phyloP scores from a whole-genome alignment of 2,113 vertebrate genomes.

The Synchiropus splendidus region DNA sequence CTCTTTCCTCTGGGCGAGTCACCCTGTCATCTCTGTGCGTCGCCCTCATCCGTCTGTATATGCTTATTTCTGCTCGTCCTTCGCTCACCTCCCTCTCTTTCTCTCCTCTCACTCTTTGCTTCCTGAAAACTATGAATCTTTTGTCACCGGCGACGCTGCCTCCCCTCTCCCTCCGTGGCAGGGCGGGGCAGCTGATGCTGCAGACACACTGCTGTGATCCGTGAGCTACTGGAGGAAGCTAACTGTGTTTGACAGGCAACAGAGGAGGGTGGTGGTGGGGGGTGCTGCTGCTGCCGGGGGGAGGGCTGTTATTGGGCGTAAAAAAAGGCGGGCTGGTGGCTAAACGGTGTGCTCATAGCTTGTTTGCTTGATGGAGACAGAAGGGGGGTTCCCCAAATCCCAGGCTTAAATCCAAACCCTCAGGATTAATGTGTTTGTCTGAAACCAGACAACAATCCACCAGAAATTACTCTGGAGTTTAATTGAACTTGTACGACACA shows the following conservation, averaged over 20 bases:
- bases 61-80: constrained; percentile 50
- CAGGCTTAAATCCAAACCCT: constrained; percentile 20
- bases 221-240: constrained; percentile 24
- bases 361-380: constrained; percentile 35
- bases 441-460: too few relatives aligned
- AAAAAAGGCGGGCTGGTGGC: constrained; percentile 29
- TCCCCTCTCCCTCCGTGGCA: constrained; percentile 37
- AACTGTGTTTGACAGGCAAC: constrained; percentile 66
- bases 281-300: constrained; percentile 9
- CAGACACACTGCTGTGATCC: too few relatives aligned
- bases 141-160: constrained; percentile 50
- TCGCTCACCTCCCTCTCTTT: constrained; percentile 14
- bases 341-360: constrained; percentile 25
- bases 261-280: constrained; percentile 17
- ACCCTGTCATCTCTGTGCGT: constrained; percentile 47
- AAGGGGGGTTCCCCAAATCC: constrained; percentile 8
- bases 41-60: constrained; percentile 52
- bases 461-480: too few relatives aligned
- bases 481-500: too few relatives aligned
- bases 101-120: constrained; percentile 29
- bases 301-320: constrained; percentile 8
- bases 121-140: constrained; percentile 49
- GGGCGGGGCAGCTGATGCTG: too few relatives aligned
- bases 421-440: background rate
- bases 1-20: constrained; percentile 39